A percentile compares a stretch with the other conserved stretches of the same genome.
These are phyloP conservation scores for Aleiodes testaceus DNA, from an alignment of 2,888 invertebrate genomes.

Conservation along the genomic window DNA sequence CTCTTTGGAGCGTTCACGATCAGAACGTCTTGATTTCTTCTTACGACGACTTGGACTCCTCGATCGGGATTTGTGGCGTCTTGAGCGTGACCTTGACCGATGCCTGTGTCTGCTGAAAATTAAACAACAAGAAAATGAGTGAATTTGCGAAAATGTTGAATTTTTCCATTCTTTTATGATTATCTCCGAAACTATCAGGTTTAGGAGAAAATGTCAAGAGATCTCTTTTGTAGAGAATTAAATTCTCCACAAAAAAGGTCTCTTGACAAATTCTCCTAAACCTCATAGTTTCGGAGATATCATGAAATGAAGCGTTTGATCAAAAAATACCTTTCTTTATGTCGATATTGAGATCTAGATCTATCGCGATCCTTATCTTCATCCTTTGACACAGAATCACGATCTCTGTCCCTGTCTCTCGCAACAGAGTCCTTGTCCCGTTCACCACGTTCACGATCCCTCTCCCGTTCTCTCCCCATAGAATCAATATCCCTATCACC, in stretches of 20 bases:
- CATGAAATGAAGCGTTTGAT: not conserved
- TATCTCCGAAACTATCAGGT: too few relatives aligned
- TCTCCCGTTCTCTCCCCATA: constrained; percentile 60
- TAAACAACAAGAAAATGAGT: constrained; percentile 9
- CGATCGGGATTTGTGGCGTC: constrained; percentile 82
- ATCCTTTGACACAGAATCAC: constrained; percentile 69
- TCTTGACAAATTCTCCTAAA: too few relatives aligned
- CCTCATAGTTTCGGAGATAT: too few relatives aligned
- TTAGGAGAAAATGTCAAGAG: too few relatives aligned
- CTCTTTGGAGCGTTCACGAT: constrained; percentile 76
- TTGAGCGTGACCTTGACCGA: constrained; percentile 75
- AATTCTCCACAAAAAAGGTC: too few relatives aligned
- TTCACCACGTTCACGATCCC: constrained; percentile 62
- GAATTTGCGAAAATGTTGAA: not conserved
- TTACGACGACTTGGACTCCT: constrained; percentile 82
- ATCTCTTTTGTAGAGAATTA: too few relatives aligned
- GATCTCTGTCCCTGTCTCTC: constrained; percentile 70
- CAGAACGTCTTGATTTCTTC: constrained; percentile 83
- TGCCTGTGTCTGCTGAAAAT: constrained; percentile 64
- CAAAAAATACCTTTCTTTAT: constrained; percentile 75
- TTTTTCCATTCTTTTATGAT: not conserved
- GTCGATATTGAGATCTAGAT: constrained; percentile 78
- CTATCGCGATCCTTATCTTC: constrained; percentile 71
- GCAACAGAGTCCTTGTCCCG: constrained; percentile 65
- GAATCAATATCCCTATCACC: constrained; percentile 62